Evolutionary conservation across 2,797 vertebrate genomes (phyloP).

Genomic region (Coregonus suidteri): DNA sequence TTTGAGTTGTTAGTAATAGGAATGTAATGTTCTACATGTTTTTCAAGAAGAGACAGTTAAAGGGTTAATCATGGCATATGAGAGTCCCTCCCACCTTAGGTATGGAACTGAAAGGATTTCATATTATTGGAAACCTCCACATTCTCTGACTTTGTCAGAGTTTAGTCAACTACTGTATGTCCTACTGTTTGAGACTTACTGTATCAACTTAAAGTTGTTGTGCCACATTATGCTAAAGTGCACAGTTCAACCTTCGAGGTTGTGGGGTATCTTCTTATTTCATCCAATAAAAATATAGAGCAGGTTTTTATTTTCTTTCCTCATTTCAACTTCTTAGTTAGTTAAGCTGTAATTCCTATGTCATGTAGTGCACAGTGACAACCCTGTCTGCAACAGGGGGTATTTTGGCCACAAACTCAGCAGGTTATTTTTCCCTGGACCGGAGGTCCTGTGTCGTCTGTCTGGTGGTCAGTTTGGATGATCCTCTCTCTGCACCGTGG

Average conservation of each 20-base stretch:
- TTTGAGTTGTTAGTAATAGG: no score
- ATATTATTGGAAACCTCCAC: background rate
- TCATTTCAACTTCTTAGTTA: background rate
- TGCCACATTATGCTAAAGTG: background rate
- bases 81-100: background rate
- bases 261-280: background rate
- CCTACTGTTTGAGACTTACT: background rate
- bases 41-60: no score
- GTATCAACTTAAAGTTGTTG: no score
- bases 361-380: background rate
- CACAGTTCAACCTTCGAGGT: background rate
- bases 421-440: background rate
- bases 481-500: background rate
- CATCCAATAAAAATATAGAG: background rate
- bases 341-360: background rate
- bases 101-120: background rate
- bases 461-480: background rate
- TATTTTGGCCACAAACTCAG: background rate
- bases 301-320: background rate
- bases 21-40: no score
- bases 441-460: background rate
- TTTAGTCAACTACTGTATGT: background rate
- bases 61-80: background rate
- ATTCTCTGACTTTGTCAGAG: background rate
- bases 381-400: background rate